phyloP scores from a whole-genome alignment of 2,888 invertebrate species.

The Cynaeus angustus region DNA sequence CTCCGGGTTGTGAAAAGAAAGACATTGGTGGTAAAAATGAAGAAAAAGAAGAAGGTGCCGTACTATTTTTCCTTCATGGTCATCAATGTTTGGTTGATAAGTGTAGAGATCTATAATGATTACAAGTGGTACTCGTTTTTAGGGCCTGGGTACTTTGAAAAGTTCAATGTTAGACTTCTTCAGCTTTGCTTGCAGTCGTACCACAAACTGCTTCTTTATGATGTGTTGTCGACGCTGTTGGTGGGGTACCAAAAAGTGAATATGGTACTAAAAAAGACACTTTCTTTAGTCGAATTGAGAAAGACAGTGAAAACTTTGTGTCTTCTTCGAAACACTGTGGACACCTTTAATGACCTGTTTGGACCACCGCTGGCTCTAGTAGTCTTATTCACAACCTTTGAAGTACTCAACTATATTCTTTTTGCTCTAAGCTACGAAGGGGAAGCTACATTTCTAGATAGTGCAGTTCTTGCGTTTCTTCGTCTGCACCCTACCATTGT shows the following conservation, averaged over 20 bases:
- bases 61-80: slow-evolving; percentile 2
- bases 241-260: not conserved
- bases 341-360: too few relatives aligned
- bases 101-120: not conserved
- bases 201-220: not conserved
- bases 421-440: too few relatives aligned
- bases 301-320: too few relatives aligned
- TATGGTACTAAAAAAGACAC: not conserved
- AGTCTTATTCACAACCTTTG: too few relatives aligned
- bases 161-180: slow-evolving; percentile 11
- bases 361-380: too few relatives aligned
- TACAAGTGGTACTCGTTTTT: not conserved
- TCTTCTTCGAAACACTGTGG: too few relatives aligned
- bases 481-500: too few relatives aligned
- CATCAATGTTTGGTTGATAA: not conserved
- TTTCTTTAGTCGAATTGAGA: not conserved
- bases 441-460: too few relatives aligned
- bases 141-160: not conserved
- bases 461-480: too few relatives aligned
- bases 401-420: too few relatives aligned
- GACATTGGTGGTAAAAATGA: not conserved
- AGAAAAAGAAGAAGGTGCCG: not conserved
- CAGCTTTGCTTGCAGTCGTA: not conserved
- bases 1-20: slow-evolving; percentile 1
- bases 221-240: not conserved